Percentiles rank a stretch among this genome's conserved stretches.
These are phyloP conservation scores for Synodontis membranacea DNA, from an alignment of 2,113 vertebrate genomes.

Conservation along the genomic window DNA sequence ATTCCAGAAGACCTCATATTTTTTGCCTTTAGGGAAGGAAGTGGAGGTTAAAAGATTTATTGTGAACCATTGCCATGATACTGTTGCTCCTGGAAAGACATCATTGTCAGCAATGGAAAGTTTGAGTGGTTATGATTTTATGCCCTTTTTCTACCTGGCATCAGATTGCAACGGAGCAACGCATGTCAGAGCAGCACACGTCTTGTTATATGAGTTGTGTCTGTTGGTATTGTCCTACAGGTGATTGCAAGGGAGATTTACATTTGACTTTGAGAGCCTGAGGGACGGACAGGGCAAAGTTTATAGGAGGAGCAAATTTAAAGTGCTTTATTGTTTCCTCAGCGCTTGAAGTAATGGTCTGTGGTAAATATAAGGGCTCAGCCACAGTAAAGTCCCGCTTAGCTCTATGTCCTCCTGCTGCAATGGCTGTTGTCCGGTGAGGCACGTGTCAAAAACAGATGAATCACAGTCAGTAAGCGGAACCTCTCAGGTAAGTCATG, in stretches of 20 bases:
- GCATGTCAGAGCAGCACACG: slow-evolving; percentile 4
- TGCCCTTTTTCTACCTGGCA: slow-evolving; percentile 12
- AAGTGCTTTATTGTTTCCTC: neutral
- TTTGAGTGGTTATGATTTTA: slow-evolving; percentile 17
- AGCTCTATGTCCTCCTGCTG: neutral
- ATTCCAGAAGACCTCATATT: neutral
- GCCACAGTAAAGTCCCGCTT: neutral
- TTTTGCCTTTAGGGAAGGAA: slow-evolving; percentile 13
- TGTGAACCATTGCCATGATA: slow-evolving; percentile 6
- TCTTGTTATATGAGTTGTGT: neutral
- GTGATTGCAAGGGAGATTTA: neutral
- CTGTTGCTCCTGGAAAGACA: neutral
- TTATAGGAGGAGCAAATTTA: neutral
- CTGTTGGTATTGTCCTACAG: neutral
- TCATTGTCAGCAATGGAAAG: slow-evolving; percentile 22
- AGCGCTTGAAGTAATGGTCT: neutral
- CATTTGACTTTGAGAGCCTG: neutral
- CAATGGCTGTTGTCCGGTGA: neutral
- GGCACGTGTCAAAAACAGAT: neutral
- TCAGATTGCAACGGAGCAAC: neutral
- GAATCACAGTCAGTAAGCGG: slow-evolving; percentile 28
- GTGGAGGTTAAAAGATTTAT: neutral
- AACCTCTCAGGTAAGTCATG: slow-evolving; percentile 60
- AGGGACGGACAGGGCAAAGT: neutral
- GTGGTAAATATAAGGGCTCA: neutral